A percentile compares a stretch with the other conserved stretches of the same genome.
Conservation (phyloP, 1,140 invertebrate genomes). For the Macrosteles quadrilineatus region DNA sequence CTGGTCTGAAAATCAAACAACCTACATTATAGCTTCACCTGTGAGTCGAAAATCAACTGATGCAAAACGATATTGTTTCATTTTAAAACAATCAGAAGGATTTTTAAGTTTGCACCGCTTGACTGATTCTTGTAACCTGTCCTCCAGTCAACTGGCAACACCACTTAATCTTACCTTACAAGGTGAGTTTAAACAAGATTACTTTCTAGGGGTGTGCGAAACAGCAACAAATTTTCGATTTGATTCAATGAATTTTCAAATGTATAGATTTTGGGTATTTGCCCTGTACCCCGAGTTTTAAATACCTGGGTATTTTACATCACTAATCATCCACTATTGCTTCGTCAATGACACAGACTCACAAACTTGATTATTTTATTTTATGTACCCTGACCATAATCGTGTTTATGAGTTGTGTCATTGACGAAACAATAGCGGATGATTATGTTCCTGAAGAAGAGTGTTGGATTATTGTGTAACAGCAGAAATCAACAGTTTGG, state of each 20-base stretch:
- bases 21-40: constrained; percentile 62
- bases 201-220: not conserved
- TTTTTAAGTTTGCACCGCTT: constrained; percentile 32
- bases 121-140: constrained; percentile 35
- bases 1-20: constrained; percentile 67
- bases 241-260: not conserved
- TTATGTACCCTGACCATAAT: too few relatives aligned
- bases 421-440: too few relatives aligned
- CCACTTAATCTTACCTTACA: constrained; percentile 38
- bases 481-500: too few relatives aligned
- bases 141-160: constrained; percentile 26
- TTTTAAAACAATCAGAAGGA: constrained; percentile 39
- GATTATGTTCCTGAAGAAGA: too few relatives aligned
- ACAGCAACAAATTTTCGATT: too few relatives aligned
- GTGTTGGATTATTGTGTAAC: too few relatives aligned
- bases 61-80: constrained; percentile 51
- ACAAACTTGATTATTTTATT: too few relatives aligned
- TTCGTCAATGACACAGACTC: too few relatives aligned
- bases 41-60: constrained; percentile 50
- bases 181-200: constrained; percentile 29
- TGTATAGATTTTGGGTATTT: not conserved
- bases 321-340: not conserved
- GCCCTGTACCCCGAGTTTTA: not conserved
- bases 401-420: too few relatives aligned
- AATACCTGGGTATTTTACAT: too few relatives aligned